phyloP scores from a whole-genome alignment of 1,140 invertebrate genomes.

The Pristionchus pacificus region DNA sequence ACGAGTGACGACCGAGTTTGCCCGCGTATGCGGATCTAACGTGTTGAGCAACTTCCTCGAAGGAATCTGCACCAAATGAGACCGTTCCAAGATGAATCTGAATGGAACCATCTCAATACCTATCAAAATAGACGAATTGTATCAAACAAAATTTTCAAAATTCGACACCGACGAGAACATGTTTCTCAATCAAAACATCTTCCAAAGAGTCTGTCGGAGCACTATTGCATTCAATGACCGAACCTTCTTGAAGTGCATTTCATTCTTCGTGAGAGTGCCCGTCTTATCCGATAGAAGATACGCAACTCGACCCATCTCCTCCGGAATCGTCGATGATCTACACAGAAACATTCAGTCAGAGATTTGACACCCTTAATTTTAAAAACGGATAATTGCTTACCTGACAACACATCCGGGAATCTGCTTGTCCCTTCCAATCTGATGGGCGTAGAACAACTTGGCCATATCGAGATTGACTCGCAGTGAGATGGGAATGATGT shows the following conservation, averaged over 20 bases:
- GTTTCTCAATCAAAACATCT: no score
- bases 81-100: constrained; percentile 56
- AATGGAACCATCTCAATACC: constrained; percentile 14
- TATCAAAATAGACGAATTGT: no score
- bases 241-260: constrained; percentile 71
- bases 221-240: neutral
- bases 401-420: constrained; percentile 91
- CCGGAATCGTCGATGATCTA: constrained; percentile 96
- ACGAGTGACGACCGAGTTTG: constrained; percentile 45
- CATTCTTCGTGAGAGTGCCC: constrained; percentile 95
- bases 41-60: constrained; percentile 48
- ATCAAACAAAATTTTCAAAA: no score
- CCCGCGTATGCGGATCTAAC: constrained; percentile 53
- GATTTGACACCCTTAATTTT: no score
- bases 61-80: constrained; percentile 51
- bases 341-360: no score
- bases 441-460: constrained; percentile 92
- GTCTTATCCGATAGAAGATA: constrained; percentile 96
- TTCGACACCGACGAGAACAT: no score
- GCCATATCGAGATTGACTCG: constrained; percentile 97
- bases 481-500: constrained; percentile 96
- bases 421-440: constrained; percentile 85
- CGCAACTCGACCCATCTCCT: constrained; percentile 91
- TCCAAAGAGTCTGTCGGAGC: no score
- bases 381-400: no score